Evolutionary conservation across 2,888 invertebrate genomes (phyloP), one percentile per base, ranked within the genome.

Genomic region (Pollenia griseotomentosa): DNA sequence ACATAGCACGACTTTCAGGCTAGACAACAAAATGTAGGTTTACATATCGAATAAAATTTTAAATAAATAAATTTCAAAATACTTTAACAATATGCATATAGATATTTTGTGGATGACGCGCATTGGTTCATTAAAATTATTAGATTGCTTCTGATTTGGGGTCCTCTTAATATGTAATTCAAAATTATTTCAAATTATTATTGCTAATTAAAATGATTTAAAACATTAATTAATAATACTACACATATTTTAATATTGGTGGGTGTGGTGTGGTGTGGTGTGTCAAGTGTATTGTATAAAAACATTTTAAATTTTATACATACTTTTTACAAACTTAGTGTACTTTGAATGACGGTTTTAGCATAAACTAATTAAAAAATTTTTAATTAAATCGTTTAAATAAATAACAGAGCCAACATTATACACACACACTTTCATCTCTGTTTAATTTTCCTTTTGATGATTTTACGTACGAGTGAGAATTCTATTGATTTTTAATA

Each of bases 341-440:
- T 55, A 46, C 10, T 44, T 55, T 51, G 55, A 61, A 46, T 77
- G 11, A 48, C 19, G 51, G 19, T 51, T 57, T 78, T 53, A 53
- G 57, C 55, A 33, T 79, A 44, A 59, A 33, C 5, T 6, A 55
- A 48, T n/a, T 12, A 46, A 42, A 68, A 46, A 33, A 44, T 40
- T 44, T 53, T 3, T 51, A 63, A 44, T 59, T 65, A n/a, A 63
- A 71, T 53, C 61, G 59, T 63, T 59, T 53, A 11, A 59, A 71
- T 42, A 51, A 84, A 74, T 61, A 80, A 80, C 79, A 74, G 73
- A 80, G 84, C 6, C 61, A 9, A 79, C 79, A 23, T 42, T 55
- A 68, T 80, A 63, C 66, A 77, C 83, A 83, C 83, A 84, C 73
- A 78, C 63, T 44, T 16, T 59, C 42, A n/a, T 70, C 11, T 40